Percentiles rank a stretch among this genome's conserved stretches.
Conservation (phyloP, 1,140 invertebrate species). For the Gonioctena quinquepunctata region DNA sequence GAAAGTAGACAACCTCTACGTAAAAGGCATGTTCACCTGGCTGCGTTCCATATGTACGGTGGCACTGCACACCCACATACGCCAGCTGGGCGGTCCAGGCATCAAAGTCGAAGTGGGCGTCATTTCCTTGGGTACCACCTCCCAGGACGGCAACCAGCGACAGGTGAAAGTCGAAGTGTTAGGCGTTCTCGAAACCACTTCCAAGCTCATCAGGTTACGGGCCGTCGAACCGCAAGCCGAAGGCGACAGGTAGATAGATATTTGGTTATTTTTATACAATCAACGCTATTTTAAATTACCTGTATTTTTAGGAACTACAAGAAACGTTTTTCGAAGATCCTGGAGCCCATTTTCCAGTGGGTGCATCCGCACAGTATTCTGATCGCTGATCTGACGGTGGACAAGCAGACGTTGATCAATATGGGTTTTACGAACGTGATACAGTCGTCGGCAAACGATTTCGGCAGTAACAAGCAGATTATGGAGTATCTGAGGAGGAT, state of each 20-base stretch:
- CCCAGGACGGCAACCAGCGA: conserved; percentile 77
- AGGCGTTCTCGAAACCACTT: conserved; percentile 76
- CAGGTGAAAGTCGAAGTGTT: conserved; percentile 89
- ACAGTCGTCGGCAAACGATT: conserved; percentile 68
- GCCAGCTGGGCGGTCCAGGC: conserved; percentile 68
- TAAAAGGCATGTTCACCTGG: conserved; percentile 79
- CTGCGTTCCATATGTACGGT: conserved; percentile 77
- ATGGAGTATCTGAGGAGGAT: conserved; percentile 86
- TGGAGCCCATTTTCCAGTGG: conserved; percentile 77
- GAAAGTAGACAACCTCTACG: conserved; percentile 77
- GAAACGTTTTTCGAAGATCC: conserved; percentile 75
- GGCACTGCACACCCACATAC: conserved; percentile 75
- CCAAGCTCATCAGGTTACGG: conserved; percentile 74
- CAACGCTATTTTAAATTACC: too few relatives aligned
- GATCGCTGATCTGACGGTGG: conserved; percentile 80
- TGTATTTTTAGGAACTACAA: too few relatives aligned
- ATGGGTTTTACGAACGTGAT: conserved; percentile 78
- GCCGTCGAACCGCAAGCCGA: conserved; percentile 80
- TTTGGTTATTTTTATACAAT: too few relatives aligned
- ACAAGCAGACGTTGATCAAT: conserved; percentile 72
- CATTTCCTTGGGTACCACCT: conserved; percentile 86
- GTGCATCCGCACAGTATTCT: conserved; percentile 77
- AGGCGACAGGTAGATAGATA: conserved; percentile 70
- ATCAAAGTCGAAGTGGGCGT: conserved; percentile 78
- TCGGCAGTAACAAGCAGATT: conserved; percentile 72